Base-by-base conservation (phyloP, 2,888 invertebrate species). In the Melipona bicolor region DNA sequence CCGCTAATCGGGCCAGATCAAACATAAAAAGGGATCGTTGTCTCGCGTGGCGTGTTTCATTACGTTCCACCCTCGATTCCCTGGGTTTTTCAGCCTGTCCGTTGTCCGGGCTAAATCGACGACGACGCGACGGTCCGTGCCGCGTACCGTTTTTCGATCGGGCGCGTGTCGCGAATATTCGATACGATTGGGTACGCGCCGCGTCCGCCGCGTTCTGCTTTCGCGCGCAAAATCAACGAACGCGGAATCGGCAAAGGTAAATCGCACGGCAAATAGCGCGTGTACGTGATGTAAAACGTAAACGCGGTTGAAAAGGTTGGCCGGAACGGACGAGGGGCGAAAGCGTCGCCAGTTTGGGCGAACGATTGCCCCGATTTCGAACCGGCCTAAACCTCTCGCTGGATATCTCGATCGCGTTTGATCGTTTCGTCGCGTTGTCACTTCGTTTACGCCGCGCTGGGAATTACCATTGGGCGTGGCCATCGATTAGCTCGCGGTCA, bases 351-450 rank as follows among this genome's bases (percentile, higher is more conserved):
- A 43, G 43, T n/a, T 27, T 24, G 24, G 71, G 0, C 61, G 62
- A 82, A 50, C 64, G 50, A n/a, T 64, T 19, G 65, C 36, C 36
- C 3, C 67, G 74, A 70, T 70, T 62, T 69, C 32, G n/a, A 76
- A 24, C 68, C 9, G 83, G 80, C 27, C 27, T 27, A 27, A 27
- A 27, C 27, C 75, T 69, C 68, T 49, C 43, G 54, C 78, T 77
- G 78, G 79, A 72, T 76, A 69, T 74, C 70, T 43, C 43, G 43
- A 62, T 69, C 65, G n/a, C 36, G 17, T 27, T 86, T 85, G 88
- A 90, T 92, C n/a, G n/a, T 93, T 92, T 92, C 89, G 93, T 93
- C 91, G 91, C 93, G 93, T 93, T 93, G 93, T 90, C 90, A 91
- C 93, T 93, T 91, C 91, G 87, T 89, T 86, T 88, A 78, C 84